Evolutionary conservation across 1,140 invertebrate species (phyloP), one percentile per base, ranked within the genome.

Genomic region (Bicyclus anynana): DNA sequence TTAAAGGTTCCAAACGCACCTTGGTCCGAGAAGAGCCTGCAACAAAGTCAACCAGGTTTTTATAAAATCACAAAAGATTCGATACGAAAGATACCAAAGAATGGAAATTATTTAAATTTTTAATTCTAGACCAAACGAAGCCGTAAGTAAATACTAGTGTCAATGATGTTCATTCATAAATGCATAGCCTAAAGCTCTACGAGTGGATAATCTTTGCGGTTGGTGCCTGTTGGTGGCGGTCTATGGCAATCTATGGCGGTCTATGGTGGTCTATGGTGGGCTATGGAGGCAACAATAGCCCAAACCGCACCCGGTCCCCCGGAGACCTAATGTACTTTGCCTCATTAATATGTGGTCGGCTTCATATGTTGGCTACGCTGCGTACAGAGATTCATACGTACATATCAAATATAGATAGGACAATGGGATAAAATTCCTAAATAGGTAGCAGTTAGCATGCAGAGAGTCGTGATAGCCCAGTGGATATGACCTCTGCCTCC

Each of bases 261-360:
- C 2, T 35, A 40, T 40, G 17, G 44, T n/a, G n/a, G n/a, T 33
- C 29, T 12, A 33, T 33, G 29, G 29, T 7, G 7, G 23, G 3
- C 2, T 35, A 40, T 40, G 17, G 44, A 58, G 29, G 29, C 29
- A 55, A 47, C 42, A 55, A 55, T 47, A 23, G 42, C 42, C 44
- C 14, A 12, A 54, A 35, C 52, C 52, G 20, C 44, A 47, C 18
- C 13, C 14, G 37, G 12, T 17, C 51, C 52, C 52, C 47, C 52
- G 6, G 52, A 49, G 52, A 44, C 27, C 38, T 18, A 27, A 40
- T 26, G 59, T 55, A 52, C 46, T 49, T 48, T 40, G 13, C 35
- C 47, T 61, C 53, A 61, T 61, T 61, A 61, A 56, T 61, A 61
- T 52, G 59, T 61, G 59, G 59, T 33, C 13, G 14, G 16, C 51